Percentiles rank a stretch among this genome's conserved stretches.
phyloP scores from a whole-genome alignment of 2,888 invertebrate genomes.

The Orthosia cruda region DNA sequence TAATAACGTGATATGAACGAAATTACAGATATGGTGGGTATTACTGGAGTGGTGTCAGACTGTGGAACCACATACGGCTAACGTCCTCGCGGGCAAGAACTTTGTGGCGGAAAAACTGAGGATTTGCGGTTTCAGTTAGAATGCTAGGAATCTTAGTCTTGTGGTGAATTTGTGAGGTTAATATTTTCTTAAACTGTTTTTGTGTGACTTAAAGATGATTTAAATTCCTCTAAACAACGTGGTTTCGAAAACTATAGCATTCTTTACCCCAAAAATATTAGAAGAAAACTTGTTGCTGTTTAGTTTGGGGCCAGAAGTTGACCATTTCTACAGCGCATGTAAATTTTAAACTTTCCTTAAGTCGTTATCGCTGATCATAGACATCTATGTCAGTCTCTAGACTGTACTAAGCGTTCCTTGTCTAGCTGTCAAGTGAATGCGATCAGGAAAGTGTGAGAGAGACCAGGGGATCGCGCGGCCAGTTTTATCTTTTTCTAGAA shows the following conservation, averaged over 20 bases:
- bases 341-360: too few species aligned
- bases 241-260: not conserved
- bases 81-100: slow-evolving; percentile 56
- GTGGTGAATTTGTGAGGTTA: slow-evolving; percentile 7
- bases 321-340: too few species aligned
- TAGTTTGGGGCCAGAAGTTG: not conserved
- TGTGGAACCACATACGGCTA: slow-evolving; percentile 20
- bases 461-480: too few species aligned
- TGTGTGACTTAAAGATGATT: slow-evolving; percentile 1
- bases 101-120: slow-evolving; percentile 29
- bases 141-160: slow-evolving; percentile 31
- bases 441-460: too few species aligned
- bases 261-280: not conserved
- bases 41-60: slow-evolving; percentile 58
- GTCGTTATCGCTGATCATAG: too few species aligned
- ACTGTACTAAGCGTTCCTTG: too few species aligned
- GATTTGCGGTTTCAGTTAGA: slow-evolving; percentile 31
- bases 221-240: not conserved
- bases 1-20: slow-evolving; percentile 50
- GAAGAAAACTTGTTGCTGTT: not conserved
- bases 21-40: slow-evolving; percentile 54
- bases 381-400: too few species aligned
- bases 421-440: too few species aligned
- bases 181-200: slow-evolving; percentile 9
- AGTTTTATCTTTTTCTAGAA: too few species aligned